Evolutionary conservation across 2,888 invertebrate species (phyloP), one percentile per base, ranked within the genome.

Genomic region (Pyrgus malvae): DNA sequence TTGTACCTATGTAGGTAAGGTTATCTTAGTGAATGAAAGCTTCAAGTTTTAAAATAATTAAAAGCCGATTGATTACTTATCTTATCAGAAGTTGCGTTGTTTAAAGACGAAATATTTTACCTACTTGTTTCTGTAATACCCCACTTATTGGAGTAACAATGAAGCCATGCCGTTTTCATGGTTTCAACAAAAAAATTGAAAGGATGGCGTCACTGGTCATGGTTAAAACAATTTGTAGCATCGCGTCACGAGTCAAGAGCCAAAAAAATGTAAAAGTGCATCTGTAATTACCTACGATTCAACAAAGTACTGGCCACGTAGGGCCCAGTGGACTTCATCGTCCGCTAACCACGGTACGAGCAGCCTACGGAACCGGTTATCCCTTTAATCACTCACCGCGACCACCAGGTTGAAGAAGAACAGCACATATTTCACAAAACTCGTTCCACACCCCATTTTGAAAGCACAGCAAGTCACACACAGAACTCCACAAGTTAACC

Each of bases 371-470:
- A 84, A 88, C 88, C 87, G 87, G 87, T 88, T 86, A 67, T 72
- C 75, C 76, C 76, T 79, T 74, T 66, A 54, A 66, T 64, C 63
- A 94, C 95, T 94, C 85, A 95, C 95, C 91, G 94, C 94, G 73
- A 95, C 94, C 59, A 95, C 68, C 67, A 95, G 85, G 79, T 96
- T 96, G 90, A 95, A 95, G 83, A 95, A 91, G 81, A 96, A 96
- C 71, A 96, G 92, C 70, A 96, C 91, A 84, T 95, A 95, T 91
- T 96, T 96, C 79, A 95, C 92, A 87, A 94, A 92, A 82, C 93
- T 93, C 87, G 94, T 93, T 78, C 94, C 94, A 83, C 93, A 94
- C 89, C 92, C 92, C 93, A 93, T 93, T 75, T 85, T 91, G 78
- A 76, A 70, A 66, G 57, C 80, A 80, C 80, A 69, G 59, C 68